Evolutionary conservation across 2,797 vertebrate genomes (phyloP), one percentile per base, ranked within the genome.

Genomic region (Brachyalestes nurse): DNA sequence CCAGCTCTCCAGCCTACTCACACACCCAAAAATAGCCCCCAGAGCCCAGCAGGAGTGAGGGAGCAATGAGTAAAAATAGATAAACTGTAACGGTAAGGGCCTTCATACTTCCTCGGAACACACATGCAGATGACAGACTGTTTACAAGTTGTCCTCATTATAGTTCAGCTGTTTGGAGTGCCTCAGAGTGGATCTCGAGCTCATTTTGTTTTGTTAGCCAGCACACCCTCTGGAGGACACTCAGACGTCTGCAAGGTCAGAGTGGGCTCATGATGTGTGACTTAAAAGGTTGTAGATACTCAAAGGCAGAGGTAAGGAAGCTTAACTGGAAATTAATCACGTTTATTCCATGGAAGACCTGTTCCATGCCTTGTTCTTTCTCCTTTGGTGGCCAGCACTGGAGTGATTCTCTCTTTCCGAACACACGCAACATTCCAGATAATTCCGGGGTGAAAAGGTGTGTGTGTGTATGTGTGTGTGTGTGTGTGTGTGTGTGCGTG

Each of bases 31-130:
- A 66, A 75, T 49, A 60, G 51, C n/a, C 53, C 58, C 25, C 19
- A 38, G 17, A 16, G 47, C 62, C 45, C 47, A 49, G 10, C 34
- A 55, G 45, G 42, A 40, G n/a, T 47, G 6, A 34, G 9, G 64
- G 64, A 28, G 55, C n/a, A 3, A 19, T 34, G 45, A 16, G 42
- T 73, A 61, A 77, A 80, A 72, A 80, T 80, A 75, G 60, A 25
- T n/a, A 5, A 28, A 14, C 51, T 69, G 66, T 66, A 16, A 10
- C 61, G 76, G 28, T 28, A 73, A 77, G 65, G 58, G 80, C 49
- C 45, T n/a, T 17, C 71, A 28, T 49, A 80, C 25, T 45, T 64
- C 65, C 21, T 69, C 28, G 4, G 55, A 55, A 49, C 47, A 57
- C 38, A 71, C n/a, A 51, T 53, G 4, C 25, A 28, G 21, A 38